Conservation (phyloP, 2,797 vertebrate genomes). For the Hemitrygon akajei region DNA sequence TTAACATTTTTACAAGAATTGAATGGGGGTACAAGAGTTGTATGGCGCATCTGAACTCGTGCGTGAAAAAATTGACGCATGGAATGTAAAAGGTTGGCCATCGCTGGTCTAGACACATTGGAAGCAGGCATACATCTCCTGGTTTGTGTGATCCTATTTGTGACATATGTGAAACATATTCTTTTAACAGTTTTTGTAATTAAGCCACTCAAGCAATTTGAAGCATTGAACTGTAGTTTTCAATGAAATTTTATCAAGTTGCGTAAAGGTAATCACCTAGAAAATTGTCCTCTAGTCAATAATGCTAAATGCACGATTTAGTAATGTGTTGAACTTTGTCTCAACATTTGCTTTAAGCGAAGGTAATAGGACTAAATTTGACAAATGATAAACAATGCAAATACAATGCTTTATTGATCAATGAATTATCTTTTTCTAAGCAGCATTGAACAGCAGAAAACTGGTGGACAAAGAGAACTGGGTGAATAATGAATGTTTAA, state of each 20-base stretch:
- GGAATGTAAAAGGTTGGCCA: too few relatives aligned
- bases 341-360: too few relatives aligned
- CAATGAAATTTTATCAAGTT: not conserved
- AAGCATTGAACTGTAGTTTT: not conserved
- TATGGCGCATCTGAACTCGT: too few relatives aligned
- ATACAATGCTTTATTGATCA: too few relatives aligned
- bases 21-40: too few relatives aligned
- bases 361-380: too few relatives aligned
- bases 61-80: too few relatives aligned
- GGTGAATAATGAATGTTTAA: not conserved
- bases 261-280: not conserved
- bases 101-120: not conserved
- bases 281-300: not conserved
- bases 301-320: too few relatives aligned
- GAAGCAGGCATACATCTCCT: not conserved
- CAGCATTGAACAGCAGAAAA: not conserved
- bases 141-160: not conserved
- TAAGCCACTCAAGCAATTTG: not conserved
- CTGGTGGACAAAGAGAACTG: not conserved
- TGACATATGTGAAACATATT: not conserved
- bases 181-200: not conserved
- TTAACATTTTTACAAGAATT: too few relatives aligned
- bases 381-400: too few relatives aligned
- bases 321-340: too few relatives aligned
- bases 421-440: not conserved